These are phyloP conservation scores for Acrocephalus kingi DNA, from an alignment of 2,113 vertebrate genomes.

Conservation along the genomic window DNA sequence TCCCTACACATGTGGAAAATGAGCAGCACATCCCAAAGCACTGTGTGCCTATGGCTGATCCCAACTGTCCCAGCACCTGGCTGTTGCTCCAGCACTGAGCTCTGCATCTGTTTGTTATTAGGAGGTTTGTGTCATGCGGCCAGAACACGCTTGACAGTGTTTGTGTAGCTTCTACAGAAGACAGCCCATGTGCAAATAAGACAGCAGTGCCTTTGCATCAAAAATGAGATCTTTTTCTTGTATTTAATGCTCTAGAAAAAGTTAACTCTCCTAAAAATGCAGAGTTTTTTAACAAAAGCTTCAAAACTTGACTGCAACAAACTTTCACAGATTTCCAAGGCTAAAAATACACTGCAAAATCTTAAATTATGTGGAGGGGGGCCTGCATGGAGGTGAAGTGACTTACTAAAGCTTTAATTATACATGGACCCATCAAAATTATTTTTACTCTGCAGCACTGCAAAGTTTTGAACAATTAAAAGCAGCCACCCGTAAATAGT, in stretches of 20 bases:
- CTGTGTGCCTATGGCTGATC: background rate
- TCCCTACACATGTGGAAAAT: background rate
- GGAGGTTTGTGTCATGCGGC: background rate
- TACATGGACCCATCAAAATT: background rate
- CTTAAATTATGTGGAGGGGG: background rate
- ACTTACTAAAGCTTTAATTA: conserved; percentile 35
- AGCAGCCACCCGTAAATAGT: conserved; percentile 43
- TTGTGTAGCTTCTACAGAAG: conserved; percentile 1
- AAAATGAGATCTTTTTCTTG: background rate
- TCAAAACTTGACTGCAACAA: background rate
- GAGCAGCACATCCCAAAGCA: background rate
- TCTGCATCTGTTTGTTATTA: background rate
- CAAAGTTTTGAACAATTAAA: conserved; percentile 5
- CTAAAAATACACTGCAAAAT: conserved; percentile 28
- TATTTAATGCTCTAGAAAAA: background rate
- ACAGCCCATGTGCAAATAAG: background rate
- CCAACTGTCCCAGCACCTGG: background rate
- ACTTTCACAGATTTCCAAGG: conserved; percentile 3
- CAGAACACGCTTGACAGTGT: background rate
- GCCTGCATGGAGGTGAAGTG: background rate
- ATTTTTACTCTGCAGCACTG: conserved; percentile 35
- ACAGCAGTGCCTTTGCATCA: background rate
- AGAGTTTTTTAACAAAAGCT: background rate
- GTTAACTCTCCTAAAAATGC: background rate
- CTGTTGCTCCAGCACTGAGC: background rate